phyloP scores from a whole-genome alignment of 2,888 invertebrate genomes.

The Embidobia sp. region DNA sequence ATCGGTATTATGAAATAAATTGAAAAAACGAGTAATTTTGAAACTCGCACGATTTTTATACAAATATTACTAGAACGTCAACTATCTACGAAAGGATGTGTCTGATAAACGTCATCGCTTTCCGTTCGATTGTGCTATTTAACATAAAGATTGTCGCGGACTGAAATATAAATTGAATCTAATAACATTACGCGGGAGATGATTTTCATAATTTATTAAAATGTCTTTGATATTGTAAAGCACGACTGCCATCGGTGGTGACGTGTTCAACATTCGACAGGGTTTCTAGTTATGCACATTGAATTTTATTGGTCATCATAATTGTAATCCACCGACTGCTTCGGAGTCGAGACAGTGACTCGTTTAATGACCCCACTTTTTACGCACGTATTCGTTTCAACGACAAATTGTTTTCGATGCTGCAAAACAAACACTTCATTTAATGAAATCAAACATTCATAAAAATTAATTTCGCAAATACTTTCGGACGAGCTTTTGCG shows the following conservation, averaged over 20 bases:
- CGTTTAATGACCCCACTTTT: conserved; percentile 56
- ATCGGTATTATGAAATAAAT: too few species aligned
- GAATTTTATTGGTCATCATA: conserved; percentile 61
- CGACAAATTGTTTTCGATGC: conserved; percentile 13
- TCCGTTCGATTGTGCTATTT: conserved; percentile 14
- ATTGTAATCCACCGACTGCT: conserved; percentile 50
- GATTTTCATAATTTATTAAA: conserved; percentile 37
- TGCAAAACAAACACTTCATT: too few species aligned
- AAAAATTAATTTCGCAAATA: too few species aligned
- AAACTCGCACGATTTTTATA: too few species aligned
- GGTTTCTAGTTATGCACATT: conserved; percentile 58
- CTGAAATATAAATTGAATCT: too few species aligned
- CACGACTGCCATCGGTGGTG: conserved; percentile 29
- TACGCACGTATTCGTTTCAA: conserved; percentile 7
- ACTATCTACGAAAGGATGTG: conserved; percentile 19
- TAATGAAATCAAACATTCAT: too few species aligned
- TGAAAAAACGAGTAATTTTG: too few species aligned
- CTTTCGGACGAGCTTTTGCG: not conserved
- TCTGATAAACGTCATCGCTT: conserved; percentile 13
- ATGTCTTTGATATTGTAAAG: conserved; percentile 16
- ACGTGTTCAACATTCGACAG: conserved; percentile 42
- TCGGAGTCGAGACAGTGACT: conserved; percentile 34
- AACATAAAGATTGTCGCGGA: not conserved
- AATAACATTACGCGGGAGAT: too few species aligned
- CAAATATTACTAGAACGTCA: too few species aligned